Base-by-base conservation (phyloP, 1,140 invertebrate genomes). In the Danaus plexippus region DNA sequence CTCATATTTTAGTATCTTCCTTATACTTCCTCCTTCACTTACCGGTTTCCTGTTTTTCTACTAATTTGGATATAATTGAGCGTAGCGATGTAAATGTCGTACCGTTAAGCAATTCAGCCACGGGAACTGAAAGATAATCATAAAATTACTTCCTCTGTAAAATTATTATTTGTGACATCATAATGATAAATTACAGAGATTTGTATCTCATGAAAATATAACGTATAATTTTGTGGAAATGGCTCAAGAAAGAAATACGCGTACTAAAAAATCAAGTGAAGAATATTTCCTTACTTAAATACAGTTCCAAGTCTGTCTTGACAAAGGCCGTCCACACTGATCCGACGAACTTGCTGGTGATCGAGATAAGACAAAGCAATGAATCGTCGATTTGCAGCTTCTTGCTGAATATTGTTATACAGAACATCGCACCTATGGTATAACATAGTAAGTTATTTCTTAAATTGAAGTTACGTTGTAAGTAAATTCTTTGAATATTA, bases 1-100 rank as follows among this genome's bases (percentile, higher is more conserved):
- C 15, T 15, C 15, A 15, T 15, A 15, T 15, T 15, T 15, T 15
- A 15, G 15, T 3, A 15, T 15, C 15, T 32, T 32, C 22, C 22
- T 32, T 32, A 32, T 32, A 7, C 22, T 32, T 32, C 22, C 22
- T 32, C 22, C 44, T 48, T 13, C 32, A 40, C 15, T 41, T 89
- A 92, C 92, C 92, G 55, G 92, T 87, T 87, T 94, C 93, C 60
- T 92, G 90, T 56, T 92, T 90, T 41, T 92, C 90, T 6, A 95
- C 93, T 47, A 95, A 77, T 82, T 95, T 95, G 0, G 93, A 94
- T 51, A 92, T 90, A 47, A 95, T 94, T 9, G 94, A 94, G 48
- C 94, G 88, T 89, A 94, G 91, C 0, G 93, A 93, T 46, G 94
- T 94, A 61, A 94, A 93, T 1, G 92, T 92, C 0, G 92, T 93